Evolutionary conservation across 2,797 vertebrate genomes (phyloP).

Genomic region (Sparus aurata): DNA sequence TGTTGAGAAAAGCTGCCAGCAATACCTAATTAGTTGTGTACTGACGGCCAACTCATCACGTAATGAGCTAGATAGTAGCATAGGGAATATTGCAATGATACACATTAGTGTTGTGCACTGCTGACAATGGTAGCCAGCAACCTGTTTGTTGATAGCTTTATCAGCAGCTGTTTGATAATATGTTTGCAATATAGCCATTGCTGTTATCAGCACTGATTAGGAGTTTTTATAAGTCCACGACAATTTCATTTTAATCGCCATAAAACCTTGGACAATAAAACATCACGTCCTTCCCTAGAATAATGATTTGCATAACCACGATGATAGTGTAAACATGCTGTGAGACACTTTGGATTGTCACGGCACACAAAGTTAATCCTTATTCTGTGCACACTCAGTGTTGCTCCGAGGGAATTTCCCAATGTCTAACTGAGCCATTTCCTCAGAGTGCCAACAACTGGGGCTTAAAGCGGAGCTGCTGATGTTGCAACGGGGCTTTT

Average conservation of each 20-base stretch:
- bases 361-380: constrained; percentile 36
- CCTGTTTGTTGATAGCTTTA: constrained; percentile 4
- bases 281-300: background rate
- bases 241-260: background rate
- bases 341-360: constrained; percentile 6
- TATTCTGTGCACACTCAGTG: constrained; percentile 34
- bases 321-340: background rate
- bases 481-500: constrained; percentile 44
- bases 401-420: constrained; percentile 36
- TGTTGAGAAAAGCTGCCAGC: constrained; percentile 39
- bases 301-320: background rate
- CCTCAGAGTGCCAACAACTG: constrained; percentile 9
- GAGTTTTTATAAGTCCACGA: background rate
- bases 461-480: constrained; percentile 23
- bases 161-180: background rate
- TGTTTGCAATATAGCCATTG: background rate
- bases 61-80: constrained; percentile 50
- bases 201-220: background rate
- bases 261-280: too few species aligned
- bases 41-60: constrained; percentile 39
- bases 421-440: constrained; percentile 11
- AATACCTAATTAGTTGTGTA: constrained; percentile 53
- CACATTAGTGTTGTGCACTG: constrained; percentile 21
- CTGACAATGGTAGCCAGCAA: background rate
- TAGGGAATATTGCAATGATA: constrained; percentile 25